Percentiles rank a stretch among this genome's conserved stretches.
phyloP scores from a whole-genome alignment of 2,888 invertebrate species.

The Magallana nippona region DNA sequence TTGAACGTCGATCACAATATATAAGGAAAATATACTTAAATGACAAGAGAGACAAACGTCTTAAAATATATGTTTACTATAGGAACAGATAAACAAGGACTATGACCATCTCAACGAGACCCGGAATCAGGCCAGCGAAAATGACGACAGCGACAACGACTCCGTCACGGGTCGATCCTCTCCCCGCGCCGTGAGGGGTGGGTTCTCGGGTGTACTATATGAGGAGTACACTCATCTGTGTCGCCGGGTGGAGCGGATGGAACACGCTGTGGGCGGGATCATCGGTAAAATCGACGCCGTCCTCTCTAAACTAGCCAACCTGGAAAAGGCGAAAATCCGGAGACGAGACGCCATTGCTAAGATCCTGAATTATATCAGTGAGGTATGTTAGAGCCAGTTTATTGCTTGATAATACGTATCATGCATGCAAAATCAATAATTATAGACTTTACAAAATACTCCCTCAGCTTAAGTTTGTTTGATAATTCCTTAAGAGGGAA shows the following conservation, averaged over 20 bases:
- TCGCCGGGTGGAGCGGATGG: slow-evolving; percentile 82
- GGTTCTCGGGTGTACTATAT: slow-evolving; percentile 77
- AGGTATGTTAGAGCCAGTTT: slow-evolving; percentile 70
- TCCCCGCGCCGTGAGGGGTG: slow-evolving; percentile 71
- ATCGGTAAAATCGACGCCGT: slow-evolving; percentile 82
- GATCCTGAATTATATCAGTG: slow-evolving; percentile 80
- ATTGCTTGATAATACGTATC: not conserved
- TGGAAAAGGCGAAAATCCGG: slow-evolving; percentile 81
- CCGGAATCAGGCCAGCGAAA: slow-evolving; percentile 69
- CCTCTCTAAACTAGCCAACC: slow-evolving; percentile 81
- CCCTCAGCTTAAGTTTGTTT: no score
- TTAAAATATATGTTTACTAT: not conserved
- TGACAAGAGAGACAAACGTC: no score
- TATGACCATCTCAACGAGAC: slow-evolving; percentile 74
- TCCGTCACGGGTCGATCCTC: slow-evolving; percentile 77
- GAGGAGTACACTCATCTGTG: slow-evolving; percentile 81
- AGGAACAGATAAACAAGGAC: slow-evolving; percentile 75
- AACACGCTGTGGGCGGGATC: slow-evolving; percentile 81
- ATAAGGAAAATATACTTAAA: no score
- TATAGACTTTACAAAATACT: no score
- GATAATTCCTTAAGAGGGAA: no score
- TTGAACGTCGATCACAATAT: no score
- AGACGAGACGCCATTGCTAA: slow-evolving; percentile 81
- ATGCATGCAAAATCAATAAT: not conserved
- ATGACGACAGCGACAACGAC: slow-evolving; percentile 77